Percentiles rank a stretch among this genome's conserved stretches.
phyloP scores from a whole-genome alignment of 2,113 vertebrate species.

The Anolis carolinensis region DNA sequence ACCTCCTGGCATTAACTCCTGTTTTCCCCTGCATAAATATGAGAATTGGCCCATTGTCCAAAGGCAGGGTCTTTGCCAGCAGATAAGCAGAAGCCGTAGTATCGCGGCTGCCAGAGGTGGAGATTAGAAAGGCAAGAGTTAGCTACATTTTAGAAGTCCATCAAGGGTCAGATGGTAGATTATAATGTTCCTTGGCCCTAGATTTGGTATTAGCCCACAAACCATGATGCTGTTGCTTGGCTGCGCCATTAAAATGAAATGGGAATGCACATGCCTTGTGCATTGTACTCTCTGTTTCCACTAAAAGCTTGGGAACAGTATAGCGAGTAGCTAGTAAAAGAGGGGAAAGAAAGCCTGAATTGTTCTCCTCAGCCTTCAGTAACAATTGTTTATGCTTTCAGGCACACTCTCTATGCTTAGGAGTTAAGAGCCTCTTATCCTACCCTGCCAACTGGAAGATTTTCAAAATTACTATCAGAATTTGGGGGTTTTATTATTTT shows the following conservation, averaged over 20 bases:
- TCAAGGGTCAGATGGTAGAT: neutral
- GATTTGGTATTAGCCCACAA: neutral
- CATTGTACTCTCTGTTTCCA: neutral
- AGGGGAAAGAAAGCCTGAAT: neutral
- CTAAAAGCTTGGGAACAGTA: neutral
- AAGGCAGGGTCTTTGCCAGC: neutral
- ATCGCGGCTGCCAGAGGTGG: neutral
- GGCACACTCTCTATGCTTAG: neutral
- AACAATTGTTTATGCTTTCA: neutral
- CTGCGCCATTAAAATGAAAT: neutral
- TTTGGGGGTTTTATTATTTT: neutral
- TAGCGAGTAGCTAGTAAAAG: neutral
- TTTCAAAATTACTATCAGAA: slow-evolving; percentile 1
- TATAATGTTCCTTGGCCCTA: neutral
- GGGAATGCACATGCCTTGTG: neutral
- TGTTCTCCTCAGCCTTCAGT: neutral
- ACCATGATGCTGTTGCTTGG: neutral
- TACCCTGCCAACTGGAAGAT: neutral
- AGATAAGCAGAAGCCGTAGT: neutral
- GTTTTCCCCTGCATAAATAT: neutral
- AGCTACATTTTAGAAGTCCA: neutral
- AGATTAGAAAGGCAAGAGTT: neutral
- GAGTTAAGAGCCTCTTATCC: neutral
- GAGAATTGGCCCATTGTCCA: neutral
- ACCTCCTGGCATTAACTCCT: neutral